Evolutionary conservation across 2,113 vertebrate species (phyloP).

Genomic region (cattle (Bos taurus)): ARS-UCD2.0 NC_037336.1:39907001-39907500

Average conservation of each 20-base stretch:
- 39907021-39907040: neutral
- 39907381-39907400: slow-evolving; percentile 85
- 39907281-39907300: slow-evolving; percentile 67
- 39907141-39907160: neutral
- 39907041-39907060: neutral
- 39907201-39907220: slow-evolving; percentile 25
- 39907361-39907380: slow-evolving; percentile 82
- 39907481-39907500: neutral
- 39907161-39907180: neutral
- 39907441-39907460: neutral
- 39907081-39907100: slow-evolving; percentile 34
- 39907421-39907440: neutral
- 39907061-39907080: neutral
- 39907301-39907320: slow-evolving; percentile 54
- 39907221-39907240: slow-evolving; percentile 44
- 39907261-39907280: slow-evolving; percentile 83
- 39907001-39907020: neutral
- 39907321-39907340: slow-evolving; percentile 77
- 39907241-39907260: slow-evolving; percentile 67
- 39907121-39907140: neutral
- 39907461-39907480: neutral
- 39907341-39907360: slow-evolving; percentile 87
- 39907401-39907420: slow-evolving; percentile 85
- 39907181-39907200: neutral
- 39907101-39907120: neutral